Evolutionary conservation across 2,888 invertebrate genomes (phyloP).

Genomic region (Netelia virgata): DNA sequence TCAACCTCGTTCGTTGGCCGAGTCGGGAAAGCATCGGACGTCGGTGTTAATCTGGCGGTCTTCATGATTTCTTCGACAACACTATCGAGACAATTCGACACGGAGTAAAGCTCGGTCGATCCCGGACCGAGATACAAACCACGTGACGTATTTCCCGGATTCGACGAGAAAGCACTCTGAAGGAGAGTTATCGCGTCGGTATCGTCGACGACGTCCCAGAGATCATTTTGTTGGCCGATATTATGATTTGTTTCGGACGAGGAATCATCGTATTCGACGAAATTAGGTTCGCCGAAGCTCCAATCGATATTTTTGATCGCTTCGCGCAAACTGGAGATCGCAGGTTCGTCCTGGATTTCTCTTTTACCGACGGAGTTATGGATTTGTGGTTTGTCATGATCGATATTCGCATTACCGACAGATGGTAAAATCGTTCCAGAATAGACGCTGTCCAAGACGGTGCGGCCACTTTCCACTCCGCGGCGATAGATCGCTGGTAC

Average conservation of each 20-base stretch:
- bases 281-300: constrained; percentile 31
- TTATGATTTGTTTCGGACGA: background rate
- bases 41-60: constrained; percentile 52
- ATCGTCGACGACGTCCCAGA: constrained; percentile 65
- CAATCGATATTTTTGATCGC: constrained; percentile 50
- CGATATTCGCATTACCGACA: background rate
- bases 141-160: constrained; percentile 61
- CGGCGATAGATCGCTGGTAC: background rate
- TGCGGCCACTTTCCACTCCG: background rate
- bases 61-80: constrained; percentile 70
- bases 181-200: constrained; percentile 66
- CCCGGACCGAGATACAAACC: constrained; percentile 68
- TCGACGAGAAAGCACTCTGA: constrained; percentile 67
- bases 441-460: constrained; percentile 4
- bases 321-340: constrained; percentile 34
- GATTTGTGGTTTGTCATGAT: background rate
- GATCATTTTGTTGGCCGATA: constrained; percentile 32
- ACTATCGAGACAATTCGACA: constrained; percentile 63
- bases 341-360: background rate
- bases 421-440: constrained; percentile 28
- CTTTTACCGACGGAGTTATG: background rate
- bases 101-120: constrained; percentile 63
- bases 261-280: background rate
- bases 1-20: constrained; percentile 60
- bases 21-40: background rate